Evolutionary conservation across 2,797 vertebrate genomes (phyloP).

Genomic region (Parauchenoglanis ngamensis): DNA sequence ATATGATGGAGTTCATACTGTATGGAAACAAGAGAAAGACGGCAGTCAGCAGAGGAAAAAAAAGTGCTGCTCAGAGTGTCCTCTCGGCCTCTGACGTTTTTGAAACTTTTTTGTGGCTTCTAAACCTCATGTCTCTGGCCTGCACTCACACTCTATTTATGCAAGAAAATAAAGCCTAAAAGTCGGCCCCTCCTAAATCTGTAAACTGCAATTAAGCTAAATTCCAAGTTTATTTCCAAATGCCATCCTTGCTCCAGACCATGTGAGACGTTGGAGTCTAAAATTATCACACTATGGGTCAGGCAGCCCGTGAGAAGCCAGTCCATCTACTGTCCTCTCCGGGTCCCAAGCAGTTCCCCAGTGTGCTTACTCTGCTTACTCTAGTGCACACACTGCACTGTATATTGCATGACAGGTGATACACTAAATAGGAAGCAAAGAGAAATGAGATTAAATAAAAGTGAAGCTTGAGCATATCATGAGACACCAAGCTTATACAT

Average conservation of each 20-base stretch:
- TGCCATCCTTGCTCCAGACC: conserved; percentile 79
- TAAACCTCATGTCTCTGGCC: conserved; percentile 82
- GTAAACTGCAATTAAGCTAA: conserved; percentile 85
- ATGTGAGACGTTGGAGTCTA: conserved; percentile 79
- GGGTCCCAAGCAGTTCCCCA: conserved; percentile 45
- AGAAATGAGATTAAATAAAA: background rate
- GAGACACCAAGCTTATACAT: background rate
- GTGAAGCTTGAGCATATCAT: background rate
- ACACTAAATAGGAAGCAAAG: background rate
- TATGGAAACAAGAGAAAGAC: background rate
- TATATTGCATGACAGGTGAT: conserved; percentile 2
- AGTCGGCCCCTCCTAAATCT: conserved; percentile 82
- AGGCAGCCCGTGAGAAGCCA: conserved; percentile 72
- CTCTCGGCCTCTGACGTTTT: conserved; percentile 77
- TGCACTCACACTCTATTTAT: conserved; percentile 81
- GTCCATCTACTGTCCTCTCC: conserved; percentile 65
- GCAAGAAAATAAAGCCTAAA: conserved; percentile 82
- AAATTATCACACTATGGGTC: conserved; percentile 84
- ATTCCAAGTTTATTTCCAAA: conserved; percentile 85
- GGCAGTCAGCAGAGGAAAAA: conserved; percentile 10
- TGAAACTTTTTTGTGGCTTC: conserved; percentile 76
- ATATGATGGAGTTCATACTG: background rate
- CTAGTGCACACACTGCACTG: background rate
- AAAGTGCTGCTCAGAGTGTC: conserved; percentile 63
- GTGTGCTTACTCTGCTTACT: conserved; percentile 17